phyloP scores from a whole-genome alignment of 92 coral and sea anemone species.

The Micromussa lordhowensis region DNA sequence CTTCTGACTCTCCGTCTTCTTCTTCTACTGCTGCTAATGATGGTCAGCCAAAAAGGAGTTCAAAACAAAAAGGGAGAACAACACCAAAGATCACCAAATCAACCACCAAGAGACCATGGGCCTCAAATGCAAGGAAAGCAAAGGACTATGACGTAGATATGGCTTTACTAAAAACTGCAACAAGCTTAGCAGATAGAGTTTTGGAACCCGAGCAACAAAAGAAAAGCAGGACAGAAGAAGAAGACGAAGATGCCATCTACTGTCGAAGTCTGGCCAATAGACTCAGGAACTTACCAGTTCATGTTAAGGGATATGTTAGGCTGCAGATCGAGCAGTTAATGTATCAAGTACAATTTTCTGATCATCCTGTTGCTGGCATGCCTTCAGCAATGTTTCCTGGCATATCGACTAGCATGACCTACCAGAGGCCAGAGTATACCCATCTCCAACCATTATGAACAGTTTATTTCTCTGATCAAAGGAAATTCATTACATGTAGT shows the following conservation, averaged over 20 bases:
- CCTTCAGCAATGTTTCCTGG: slow-evolving; percentile 24
- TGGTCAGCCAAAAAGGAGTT: too few relatives aligned
- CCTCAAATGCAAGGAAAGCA: slow-evolving; percentile 25
- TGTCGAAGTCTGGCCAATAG: slow-evolving; percentile 32
- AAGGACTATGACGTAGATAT: slow-evolving; percentile 52
- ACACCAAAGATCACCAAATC: not conserved
- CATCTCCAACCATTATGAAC: too few relatives aligned
- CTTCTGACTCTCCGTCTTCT: too few relatives aligned
- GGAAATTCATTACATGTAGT: too few relatives aligned
- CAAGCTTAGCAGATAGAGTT: slow-evolving; percentile 49
- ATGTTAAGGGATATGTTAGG: slow-evolving; percentile 27
- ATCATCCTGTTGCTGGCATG: slow-evolving; percentile 11
- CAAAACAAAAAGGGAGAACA: slow-evolving; percentile 10
- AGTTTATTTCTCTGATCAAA: too few relatives aligned
- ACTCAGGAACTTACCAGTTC: slow-evolving; percentile 15
- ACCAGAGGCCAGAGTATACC: too few relatives aligned
- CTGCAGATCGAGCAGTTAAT: slow-evolving; percentile 55
- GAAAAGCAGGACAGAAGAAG: slow-evolving; percentile 9
- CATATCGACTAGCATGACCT: too few relatives aligned
- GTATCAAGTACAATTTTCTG: not conserved
- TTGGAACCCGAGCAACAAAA: slow-evolving; percentile 13
- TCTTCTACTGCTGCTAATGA: slow-evolving; percentile 20
- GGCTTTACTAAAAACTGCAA: slow-evolving; percentile 45
- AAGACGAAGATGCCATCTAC: slow-evolving; percentile 17
- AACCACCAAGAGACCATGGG: slow-evolving; percentile 17